Base-by-base conservation (phyloP, 2,113 vertebrate genomes). In the Arizona elegans region DNA sequence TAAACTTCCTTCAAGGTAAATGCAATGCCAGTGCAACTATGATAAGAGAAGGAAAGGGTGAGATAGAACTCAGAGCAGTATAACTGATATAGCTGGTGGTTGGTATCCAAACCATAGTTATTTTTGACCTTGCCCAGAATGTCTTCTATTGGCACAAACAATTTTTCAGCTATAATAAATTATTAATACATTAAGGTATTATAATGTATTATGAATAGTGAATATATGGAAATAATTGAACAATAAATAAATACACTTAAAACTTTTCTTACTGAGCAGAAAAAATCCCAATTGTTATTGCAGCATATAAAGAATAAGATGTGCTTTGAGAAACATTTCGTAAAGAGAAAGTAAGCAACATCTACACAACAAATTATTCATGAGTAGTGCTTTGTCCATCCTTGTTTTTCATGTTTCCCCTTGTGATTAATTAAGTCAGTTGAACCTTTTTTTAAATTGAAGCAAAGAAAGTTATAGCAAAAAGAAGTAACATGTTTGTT, bases 381-480 rank as follows among this genome's bases (percentile, higher is more conserved):
- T 86, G 4, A 86, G n/a, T 59, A 91, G 65, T 90, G 92, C 92
- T 93, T 95, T 94, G 92, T 86, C 19, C 8, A 43, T 89, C 23
- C n/a, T 59, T 53, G 91, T 94, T 96, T 92, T 75, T 90, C 95
- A 91, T 0, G 0, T 93, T 91, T 91, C 90, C 56, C 91, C 54
- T 93, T 86, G 29, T 87, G 55, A 50, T 95, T 92, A 95, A 95
- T 96, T 93, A 95, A 81, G 50, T 93, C 94, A 92, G 65, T 12
- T 56, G 50, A 93, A 87, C 96, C 92, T 88, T 95, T 95, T 96
- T 70, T 95, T 24, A 15, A 91, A 38, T 91, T 86, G 58, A 56
- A 93, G 91, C 17, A 55, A 21, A 93, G 26, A 87, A 94, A 92
- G 52, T 91, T 93, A 92, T 8, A 94, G 59, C 23, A 93, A 58